Conservation (phyloP, 2,888 invertebrate genomes). For the Meiosimyza decipiens region DNA sequence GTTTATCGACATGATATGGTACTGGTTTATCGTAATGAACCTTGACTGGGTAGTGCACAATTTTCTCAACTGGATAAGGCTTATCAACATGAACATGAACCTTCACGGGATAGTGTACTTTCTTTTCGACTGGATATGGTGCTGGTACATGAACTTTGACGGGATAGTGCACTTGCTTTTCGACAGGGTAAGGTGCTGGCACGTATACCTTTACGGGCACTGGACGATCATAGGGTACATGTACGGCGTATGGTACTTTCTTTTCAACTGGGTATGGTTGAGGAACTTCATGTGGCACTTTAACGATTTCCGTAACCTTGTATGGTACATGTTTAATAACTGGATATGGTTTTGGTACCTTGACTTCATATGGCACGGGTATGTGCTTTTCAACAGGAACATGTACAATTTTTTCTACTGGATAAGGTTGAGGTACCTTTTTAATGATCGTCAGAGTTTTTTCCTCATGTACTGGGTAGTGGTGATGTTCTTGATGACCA, state of each 20-base stretch:
- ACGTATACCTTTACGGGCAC: constrained; percentile 80
- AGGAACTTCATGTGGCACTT: constrained; percentile 82
- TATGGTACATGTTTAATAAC: constrained; percentile 77
- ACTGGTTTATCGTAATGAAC: constrained; percentile 77
- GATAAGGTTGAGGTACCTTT: constrained; percentile 78
- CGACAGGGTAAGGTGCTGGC: constrained; percentile 75
- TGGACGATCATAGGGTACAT: constrained; percentile 79
- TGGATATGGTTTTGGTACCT: constrained; percentile 78
- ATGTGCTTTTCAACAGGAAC: constrained; percentile 74
- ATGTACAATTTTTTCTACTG: constrained; percentile 74
- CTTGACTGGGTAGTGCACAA: constrained; percentile 79
- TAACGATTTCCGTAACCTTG: constrained; percentile 82
- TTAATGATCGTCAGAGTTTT: constrained; percentile 80
- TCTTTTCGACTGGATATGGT: constrained; percentile 78
- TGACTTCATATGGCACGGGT: constrained; percentile 74
- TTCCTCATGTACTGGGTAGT: constrained; percentile 68
- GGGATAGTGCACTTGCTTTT: constrained; percentile 77
- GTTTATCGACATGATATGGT: constrained; percentile 72
- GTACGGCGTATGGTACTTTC: constrained; percentile 80
- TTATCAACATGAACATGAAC: constrained; percentile 81
- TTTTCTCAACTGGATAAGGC: constrained; percentile 78
- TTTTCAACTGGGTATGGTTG: constrained; percentile 83
- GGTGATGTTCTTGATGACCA: constrained; percentile 46
- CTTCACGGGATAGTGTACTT: constrained; percentile 75
- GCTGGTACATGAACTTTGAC: constrained; percentile 81